Evolutionary conservation across 2,888 invertebrate genomes (phyloP).

Genomic region (Dermolepida albohirtum): DNA sequence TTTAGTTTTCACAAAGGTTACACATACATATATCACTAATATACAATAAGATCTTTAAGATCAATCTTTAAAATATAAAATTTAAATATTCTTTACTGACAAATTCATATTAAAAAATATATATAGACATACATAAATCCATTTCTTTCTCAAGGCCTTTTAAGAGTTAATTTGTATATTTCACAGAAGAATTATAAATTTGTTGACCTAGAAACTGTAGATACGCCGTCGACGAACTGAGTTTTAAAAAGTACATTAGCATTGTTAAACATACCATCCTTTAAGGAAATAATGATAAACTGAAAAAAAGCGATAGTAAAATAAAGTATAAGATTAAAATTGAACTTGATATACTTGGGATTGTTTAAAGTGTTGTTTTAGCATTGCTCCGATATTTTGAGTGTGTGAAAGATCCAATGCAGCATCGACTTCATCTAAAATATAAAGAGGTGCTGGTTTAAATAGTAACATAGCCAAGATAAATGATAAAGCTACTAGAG

Average conservation of each 20-base stretch:
- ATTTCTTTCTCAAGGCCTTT: background rate
- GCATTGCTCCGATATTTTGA: conserved; percentile 97
- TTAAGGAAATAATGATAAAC: conserved; percentile 98
- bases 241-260: conserved; percentile 98
- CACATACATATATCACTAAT: too few species aligned
- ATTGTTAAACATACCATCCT: conserved; percentile 99
- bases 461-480: conserved; percentile 96
- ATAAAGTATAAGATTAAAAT: conserved; percentile 1
- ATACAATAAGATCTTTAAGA: too few species aligned
- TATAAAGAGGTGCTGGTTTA: conserved; percentile 98
- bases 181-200: conserved; percentile 44
- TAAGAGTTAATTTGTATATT: background rate
- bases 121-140: background rate
- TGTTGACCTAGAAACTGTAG: conserved; percentile 80
- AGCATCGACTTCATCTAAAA: conserved; percentile 98
- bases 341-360: conserved; percentile 75
- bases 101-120: conserved; percentile 1
- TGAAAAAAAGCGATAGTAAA: conserved; percentile 67
- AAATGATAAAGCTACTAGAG: conserved; percentile 94
- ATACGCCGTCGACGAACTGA: conserved; percentile 94
- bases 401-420: conserved; percentile 98
- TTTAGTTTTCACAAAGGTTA: too few species aligned
- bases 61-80: too few species aligned
- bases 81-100: too few species aligned
- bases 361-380: conserved; percentile 88